Conservation (phyloP, 1,140 invertebrate genomes). For the Papilio glaucus region DNA sequence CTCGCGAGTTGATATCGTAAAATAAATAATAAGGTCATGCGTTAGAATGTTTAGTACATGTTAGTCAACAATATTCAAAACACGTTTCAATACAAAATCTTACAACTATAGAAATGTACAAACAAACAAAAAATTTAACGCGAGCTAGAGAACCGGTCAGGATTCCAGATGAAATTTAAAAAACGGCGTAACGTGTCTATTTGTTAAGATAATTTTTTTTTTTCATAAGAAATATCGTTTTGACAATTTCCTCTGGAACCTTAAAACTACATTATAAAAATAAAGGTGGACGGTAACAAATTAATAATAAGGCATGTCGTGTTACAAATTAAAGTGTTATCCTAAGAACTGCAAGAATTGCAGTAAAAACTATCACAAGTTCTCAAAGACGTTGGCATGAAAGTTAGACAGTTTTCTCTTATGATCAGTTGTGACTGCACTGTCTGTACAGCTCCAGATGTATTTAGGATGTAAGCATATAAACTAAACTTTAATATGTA, state of each 20-base stretch:
- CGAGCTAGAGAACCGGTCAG: constrained; percentile 53
- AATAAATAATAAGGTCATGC: constrained; percentile 78
- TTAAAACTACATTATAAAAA: constrained; percentile 51
- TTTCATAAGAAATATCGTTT: constrained; percentile 61
- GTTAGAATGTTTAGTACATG: constrained; percentile 79
- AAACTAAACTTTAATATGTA: constrained; percentile 57
- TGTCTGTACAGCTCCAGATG: constrained; percentile 54
- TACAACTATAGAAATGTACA: constrained; percentile 36
- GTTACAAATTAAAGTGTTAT: constrained; percentile 59
- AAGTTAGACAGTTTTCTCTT: constrained; percentile 39
- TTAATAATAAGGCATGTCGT: constrained; percentile 44
- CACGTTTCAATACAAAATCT: constrained; percentile 44
- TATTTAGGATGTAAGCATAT: constrained; percentile 38
- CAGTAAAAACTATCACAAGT: constrained; percentile 62
- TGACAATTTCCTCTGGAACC: constrained; percentile 64
- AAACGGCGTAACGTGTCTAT: constrained; percentile 56
- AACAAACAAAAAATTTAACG: constrained; percentile 46
- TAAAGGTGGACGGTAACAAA: constrained; percentile 28
- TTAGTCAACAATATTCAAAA: constrained; percentile 81
- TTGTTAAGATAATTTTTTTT: constrained; percentile 66
- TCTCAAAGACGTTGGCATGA: constrained; percentile 37
- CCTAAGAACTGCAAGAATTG: constrained; percentile 60
- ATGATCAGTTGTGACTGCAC: constrained; percentile 65
- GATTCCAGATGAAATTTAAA: constrained; percentile 65
- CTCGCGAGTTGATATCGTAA: constrained; percentile 76